phyloP scores from a whole-genome alignment of 2,797 vertebrate species.

The Chelonia mydas region DNA sequence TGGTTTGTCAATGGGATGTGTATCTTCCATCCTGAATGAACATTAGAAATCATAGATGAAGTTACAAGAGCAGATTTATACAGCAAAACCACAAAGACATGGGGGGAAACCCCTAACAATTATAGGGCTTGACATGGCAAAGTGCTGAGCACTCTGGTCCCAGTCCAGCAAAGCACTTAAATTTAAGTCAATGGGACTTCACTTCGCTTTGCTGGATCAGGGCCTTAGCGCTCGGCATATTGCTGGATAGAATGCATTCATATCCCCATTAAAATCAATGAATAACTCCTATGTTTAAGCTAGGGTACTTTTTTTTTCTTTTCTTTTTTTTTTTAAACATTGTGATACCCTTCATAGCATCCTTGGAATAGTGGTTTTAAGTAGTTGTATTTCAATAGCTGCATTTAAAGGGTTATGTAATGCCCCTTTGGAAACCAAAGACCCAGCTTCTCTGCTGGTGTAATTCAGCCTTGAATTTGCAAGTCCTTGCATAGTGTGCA shows the following conservation, averaged over 20 bases:
- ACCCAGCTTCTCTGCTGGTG: not conserved
- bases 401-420: not conserved
- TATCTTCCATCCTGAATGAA: not conserved
- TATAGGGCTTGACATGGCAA: not conserved
- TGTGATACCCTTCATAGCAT: not conserved
- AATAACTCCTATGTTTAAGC: not conserved
- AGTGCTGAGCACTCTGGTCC: not conserved
- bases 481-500: not conserved
- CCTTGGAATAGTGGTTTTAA: not conserved
- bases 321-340: not conserved
- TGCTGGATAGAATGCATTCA: not conserved
- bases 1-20: conserved; percentile 8
- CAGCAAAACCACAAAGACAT: not conserved
- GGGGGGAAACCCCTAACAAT: not conserved
- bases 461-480: not conserved
- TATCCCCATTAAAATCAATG: not conserved
- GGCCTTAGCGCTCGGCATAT: not conserved
- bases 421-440: not conserved
- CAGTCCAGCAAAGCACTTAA: not conserved
- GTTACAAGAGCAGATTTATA: not conserved
- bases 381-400: not conserved
- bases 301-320: not conserved
- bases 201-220: not conserved
- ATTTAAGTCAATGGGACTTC: not conserved
- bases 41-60: not conserved